Evolutionary conservation across 2,888 invertebrate species (phyloP).

Genomic region (Drosophila conformis): DNA sequence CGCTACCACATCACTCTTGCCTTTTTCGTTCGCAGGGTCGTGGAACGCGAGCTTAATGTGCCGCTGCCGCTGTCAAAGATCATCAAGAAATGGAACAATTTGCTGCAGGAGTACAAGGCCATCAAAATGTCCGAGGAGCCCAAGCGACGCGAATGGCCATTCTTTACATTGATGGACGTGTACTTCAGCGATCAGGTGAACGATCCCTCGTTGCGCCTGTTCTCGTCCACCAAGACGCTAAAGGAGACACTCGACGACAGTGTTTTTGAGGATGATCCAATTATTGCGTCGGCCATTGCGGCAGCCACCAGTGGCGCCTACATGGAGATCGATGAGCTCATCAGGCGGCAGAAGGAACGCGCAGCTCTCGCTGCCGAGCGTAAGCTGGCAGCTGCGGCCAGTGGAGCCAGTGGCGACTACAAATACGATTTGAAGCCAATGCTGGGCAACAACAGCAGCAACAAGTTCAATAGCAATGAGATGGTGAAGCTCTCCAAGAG

Average conservation of each 20-base stretch:
- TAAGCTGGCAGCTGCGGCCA: conserved; percentile 64
- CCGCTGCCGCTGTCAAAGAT: conserved; percentile 85
- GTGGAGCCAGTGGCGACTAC: conserved; percentile 73
- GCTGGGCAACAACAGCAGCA: conserved; percentile 71
- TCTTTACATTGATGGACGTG: conserved; percentile 85
- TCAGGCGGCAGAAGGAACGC: conserved; percentile 82
- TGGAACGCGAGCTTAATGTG: conserved; percentile 85
- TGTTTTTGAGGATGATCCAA: conserved; percentile 85
- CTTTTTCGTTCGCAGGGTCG: conserved; percentile 74
- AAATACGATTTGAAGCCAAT: conserved; percentile 82
- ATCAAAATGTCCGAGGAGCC: conserved; percentile 85
- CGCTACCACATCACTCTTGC: conserved; percentile 15
- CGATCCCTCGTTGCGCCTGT: conserved; percentile 85
- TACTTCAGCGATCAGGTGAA: conserved; percentile 85
- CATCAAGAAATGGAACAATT: conserved; percentile 85
- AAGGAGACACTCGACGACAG: conserved; percentile 85
- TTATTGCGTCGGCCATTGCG: conserved; percentile 84
- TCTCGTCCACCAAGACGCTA: conserved; percentile 85
- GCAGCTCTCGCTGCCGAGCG: conserved; percentile 78
- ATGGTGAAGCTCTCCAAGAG: conserved; percentile 82
- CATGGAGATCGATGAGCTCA: conserved; percentile 85
- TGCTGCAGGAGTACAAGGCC: conserved; percentile 85
- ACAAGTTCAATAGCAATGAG: conserved; percentile 79
- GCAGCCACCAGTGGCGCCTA: conserved; percentile 85
- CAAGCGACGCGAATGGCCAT: conserved; percentile 85